phyloP scores from a whole-genome alignment of 1,140 invertebrate species.

The Lordiphosa stackelbergi region DNA sequence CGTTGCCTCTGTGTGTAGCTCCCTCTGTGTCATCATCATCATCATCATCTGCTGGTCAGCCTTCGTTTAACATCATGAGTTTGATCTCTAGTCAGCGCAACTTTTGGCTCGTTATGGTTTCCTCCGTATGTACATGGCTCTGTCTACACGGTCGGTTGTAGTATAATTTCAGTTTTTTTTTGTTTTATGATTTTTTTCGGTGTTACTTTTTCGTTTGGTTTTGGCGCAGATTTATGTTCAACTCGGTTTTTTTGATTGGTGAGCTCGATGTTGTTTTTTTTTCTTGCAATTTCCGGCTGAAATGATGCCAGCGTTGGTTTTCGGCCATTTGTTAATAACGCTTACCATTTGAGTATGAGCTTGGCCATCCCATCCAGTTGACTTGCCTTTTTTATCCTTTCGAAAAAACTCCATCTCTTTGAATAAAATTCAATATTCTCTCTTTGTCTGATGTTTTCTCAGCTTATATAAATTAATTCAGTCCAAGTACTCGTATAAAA shows the following conservation, averaged over 20 bases:
- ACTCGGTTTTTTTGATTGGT: constrained; percentile 43
- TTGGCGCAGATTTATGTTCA: constrained; percentile 47
- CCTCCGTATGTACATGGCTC: constrained; percentile 24
- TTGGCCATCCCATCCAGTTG: too few species aligned
- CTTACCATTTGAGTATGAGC: constrained; percentile 17
- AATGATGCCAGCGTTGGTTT: constrained; percentile 3
- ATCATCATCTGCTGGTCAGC: constrained; percentile 32
- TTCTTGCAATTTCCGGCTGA: constrained; percentile 32
- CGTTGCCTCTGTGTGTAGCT: constrained; percentile 27
- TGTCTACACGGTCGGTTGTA: constrained; percentile 27
- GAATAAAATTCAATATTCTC: too few species aligned
- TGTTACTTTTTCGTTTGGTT: constrained; percentile 50
- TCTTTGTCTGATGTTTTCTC: neutral
- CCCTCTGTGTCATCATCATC: constrained; percentile 14
- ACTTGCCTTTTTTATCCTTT: too few species aligned
- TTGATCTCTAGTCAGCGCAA: constrained; percentile 43
- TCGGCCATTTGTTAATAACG: constrained; percentile 12
- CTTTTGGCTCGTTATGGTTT: constrained; percentile 61
- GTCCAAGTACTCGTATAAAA: constrained; percentile 6
- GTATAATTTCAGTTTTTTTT: constrained; percentile 19
- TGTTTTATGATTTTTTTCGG: constrained; percentile 18
- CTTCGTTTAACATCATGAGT: constrained; percentile 37
- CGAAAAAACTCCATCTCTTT: too few species aligned
- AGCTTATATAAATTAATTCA: neutral
- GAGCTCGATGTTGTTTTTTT: constrained; percentile 13